Percentiles rank a stretch among this genome's conserved stretches.
Evolutionary conservation across 2,888 invertebrate species (phyloP).

Genomic region (Agrotis exclamationis): DNA sequence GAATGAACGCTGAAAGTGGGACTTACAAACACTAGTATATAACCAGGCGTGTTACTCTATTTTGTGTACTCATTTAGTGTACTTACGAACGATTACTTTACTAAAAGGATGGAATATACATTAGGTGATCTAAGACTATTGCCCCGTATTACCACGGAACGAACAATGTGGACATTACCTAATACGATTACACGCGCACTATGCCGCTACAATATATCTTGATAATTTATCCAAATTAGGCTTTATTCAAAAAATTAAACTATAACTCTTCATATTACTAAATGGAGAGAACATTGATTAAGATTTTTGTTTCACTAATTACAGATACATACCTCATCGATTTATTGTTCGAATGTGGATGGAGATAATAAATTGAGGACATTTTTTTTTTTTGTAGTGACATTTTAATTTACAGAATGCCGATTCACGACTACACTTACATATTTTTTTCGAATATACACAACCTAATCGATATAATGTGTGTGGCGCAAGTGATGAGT

Average conservation of each 20-base stretch:
- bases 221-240: slow-evolving; percentile 77
- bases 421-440: slow-evolving; percentile 79
- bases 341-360: slow-evolving; percentile 90
- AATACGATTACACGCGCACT: slow-evolving; percentile 78
- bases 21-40: slow-evolving; percentile 85
- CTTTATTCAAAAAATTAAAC: slow-evolving; percentile 68
- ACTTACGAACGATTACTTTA: slow-evolving; percentile 85
- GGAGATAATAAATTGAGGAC: slow-evolving; percentile 88
- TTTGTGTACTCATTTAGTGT: slow-evolving; percentile 87
- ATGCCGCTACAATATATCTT: slow-evolving; percentile 79
- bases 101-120: slow-evolving; percentile 91
- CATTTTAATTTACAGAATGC: slow-evolving; percentile 79
- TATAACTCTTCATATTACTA: slow-evolving; percentile 61
- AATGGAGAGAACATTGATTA: slow-evolving; percentile 65
- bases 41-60: slow-evolving; percentile 83
- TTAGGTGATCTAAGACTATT: slow-evolving; percentile 87
- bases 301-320: slow-evolving; percentile 70
- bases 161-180: slow-evolving; percentile 79
- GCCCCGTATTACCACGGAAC: slow-evolving; percentile 74
- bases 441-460: slow-evolving; percentile 77
- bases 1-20: slow-evolving; percentile 80
- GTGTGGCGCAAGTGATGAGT: slow-evolving; percentile 77
- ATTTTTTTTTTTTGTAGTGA: slow-evolving; percentile 75
- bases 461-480: slow-evolving; percentile 83
- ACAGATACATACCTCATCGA: slow-evolving; percentile 73